Conservation (phyloP, 2,797 vertebrate species). For the Sebastes baramenuke region DNA sequence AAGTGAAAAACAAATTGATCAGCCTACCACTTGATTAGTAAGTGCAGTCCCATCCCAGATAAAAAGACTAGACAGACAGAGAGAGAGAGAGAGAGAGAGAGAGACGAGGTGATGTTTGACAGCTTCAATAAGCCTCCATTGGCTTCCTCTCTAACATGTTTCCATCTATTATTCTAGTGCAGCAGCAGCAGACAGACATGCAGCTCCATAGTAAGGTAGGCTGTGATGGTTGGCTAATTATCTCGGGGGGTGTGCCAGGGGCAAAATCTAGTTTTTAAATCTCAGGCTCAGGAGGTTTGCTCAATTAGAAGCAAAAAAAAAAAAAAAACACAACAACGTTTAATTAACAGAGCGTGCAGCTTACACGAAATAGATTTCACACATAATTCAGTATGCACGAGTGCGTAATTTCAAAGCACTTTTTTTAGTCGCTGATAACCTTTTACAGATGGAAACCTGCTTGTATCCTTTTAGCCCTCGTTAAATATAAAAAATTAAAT, state of each 20-base stretch:
- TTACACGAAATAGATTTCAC: slow-evolving; percentile 81
- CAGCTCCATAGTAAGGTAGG: slow-evolving; percentile 54
- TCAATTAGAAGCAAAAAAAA: slow-evolving; percentile 67
- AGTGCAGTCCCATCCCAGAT: slow-evolving; percentile 25
- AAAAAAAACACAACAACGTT: slow-evolving; percentile 70
- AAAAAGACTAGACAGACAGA: slow-evolving; percentile 3
- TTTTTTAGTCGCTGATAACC: slow-evolving; percentile 43
- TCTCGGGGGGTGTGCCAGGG: slow-evolving; percentile 79
- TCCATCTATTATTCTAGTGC: slow-evolving; percentile 46
- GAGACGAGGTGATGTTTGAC: slow-evolving; percentile 46
- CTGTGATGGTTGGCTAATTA: slow-evolving; percentile 76
- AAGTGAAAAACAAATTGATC: slow-evolving; percentile 14
- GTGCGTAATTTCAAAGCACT: slow-evolving; percentile 66
- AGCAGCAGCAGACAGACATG: slow-evolving; percentile 55
- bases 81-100: slow-evolving; percentile 33
- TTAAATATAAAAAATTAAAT: slow-evolving; percentile 70
- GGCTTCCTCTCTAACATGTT: slow-evolving; percentile 41
- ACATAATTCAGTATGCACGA: slow-evolving; percentile 77
- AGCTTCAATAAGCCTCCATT: slow-evolving; percentile 45
- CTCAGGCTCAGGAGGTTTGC: slow-evolving; percentile 78
- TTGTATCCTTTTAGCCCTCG: slow-evolving; percentile 73
- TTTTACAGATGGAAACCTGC: slow-evolving; percentile 59
- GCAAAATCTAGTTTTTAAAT: slow-evolving; percentile 82
- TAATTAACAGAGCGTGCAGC: slow-evolving; percentile 80
- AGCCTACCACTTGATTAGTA: slow-evolving; percentile 55